Evolutionary conservation across 2,888 invertebrate species (phyloP).

Genomic region (Tipula confusa): DNA sequence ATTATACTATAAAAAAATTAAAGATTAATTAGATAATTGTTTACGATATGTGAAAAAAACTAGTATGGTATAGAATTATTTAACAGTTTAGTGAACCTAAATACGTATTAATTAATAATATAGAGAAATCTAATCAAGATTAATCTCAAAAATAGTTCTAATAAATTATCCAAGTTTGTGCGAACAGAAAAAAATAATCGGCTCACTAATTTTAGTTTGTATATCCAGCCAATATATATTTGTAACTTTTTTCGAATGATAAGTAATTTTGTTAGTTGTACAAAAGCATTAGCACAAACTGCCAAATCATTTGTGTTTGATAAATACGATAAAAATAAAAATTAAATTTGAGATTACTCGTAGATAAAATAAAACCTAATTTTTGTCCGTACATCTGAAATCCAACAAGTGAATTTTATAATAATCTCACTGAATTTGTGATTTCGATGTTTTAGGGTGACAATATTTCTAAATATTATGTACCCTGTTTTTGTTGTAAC

Average conservation of each 20-base stretch:
- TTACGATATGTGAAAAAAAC: too few species aligned
- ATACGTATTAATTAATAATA: too few species aligned
- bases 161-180: background rate
- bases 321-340: background rate
- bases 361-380: background rate
- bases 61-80: too few species aligned
- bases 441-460: background rate
- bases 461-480: background rate
- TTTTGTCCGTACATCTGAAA: background rate
- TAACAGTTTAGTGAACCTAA: too few species aligned
- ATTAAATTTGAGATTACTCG: background rate
- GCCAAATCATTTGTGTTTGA: background rate
- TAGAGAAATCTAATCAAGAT: too few species aligned
- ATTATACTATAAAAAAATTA: too few species aligned
- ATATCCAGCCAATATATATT: background rate
- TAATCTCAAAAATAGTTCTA: background rate
- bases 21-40: too few species aligned
- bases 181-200: background rate
- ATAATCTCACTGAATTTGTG: background rate
- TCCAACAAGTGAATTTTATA: constrained; percentile 20
- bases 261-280: background rate
- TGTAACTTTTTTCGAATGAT: background rate
- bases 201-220: background rate
- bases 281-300: background rate
- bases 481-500: too few species aligned